Conservation (phyloP, 2,888 invertebrate species). For the Pteria penguin region DNA sequence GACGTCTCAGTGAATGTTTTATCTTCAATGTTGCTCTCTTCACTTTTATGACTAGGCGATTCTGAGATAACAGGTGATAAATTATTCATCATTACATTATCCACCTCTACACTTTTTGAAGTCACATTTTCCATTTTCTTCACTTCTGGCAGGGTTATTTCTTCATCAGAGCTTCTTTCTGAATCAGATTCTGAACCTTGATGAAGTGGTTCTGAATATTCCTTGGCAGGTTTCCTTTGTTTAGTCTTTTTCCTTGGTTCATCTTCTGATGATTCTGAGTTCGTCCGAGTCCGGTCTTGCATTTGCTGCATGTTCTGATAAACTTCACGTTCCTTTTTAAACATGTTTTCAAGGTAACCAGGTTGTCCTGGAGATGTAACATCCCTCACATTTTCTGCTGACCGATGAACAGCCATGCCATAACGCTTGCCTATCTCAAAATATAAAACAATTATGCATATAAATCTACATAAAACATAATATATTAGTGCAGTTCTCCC, state of each 20-base stretch:
- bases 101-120: neutral
- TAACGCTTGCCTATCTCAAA: neutral
- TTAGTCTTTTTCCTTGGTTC: neutral
- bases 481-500: no score
- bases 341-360: conserved; percentile 58
- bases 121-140: neutral
- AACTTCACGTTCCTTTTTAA: conserved; percentile 56
- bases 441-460: neutral
- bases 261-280: conserved; percentile 46
- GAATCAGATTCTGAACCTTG: conserved; percentile 36
- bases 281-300: conserved; percentile 40
- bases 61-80: conserved; percentile 11
- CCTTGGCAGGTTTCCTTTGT: conserved; percentile 36
- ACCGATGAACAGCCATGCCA: conserved; percentile 11
- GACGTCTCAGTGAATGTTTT: conserved; percentile 31
- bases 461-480: no score
- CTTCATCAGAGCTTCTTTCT: conserved; percentile 18
- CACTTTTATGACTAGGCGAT: conserved; percentile 10
- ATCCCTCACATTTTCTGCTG: conserved; percentile 30
- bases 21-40: conserved; percentile 12
- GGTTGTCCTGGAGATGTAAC: conserved; percentile 30
- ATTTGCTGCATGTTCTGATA: conserved; percentile 51
- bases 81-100: conserved; percentile 10
- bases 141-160: conserved; percentile 22
- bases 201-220: conserved; percentile 42